Evolutionary conservation across 2,113 vertebrate genomes (phyloP).

Genomic region (Mustela nigripes): DNA sequence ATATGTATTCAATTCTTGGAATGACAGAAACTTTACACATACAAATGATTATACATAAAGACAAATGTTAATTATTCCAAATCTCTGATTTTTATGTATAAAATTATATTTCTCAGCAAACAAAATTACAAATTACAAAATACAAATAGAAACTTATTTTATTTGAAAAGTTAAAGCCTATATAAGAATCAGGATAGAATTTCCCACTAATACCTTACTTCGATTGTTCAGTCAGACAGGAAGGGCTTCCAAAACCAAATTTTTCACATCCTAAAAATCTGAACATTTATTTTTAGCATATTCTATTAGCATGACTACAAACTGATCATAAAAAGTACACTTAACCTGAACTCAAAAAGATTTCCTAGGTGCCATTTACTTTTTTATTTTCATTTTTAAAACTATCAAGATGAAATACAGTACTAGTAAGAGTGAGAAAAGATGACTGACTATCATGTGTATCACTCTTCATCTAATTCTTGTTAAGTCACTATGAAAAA

Average conservation of each 20-base stretch:
- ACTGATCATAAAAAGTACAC: background rate
- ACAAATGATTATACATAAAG: background rate
- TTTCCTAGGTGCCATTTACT: background rate
- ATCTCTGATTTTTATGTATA: slow-evolving; percentile 36
- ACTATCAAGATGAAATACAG: slow-evolving; percentile 18
- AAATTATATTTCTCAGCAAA: slow-evolving; percentile 40
- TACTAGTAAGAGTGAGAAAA: background rate
- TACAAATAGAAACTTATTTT: background rate
- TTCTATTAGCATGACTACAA: background rate
- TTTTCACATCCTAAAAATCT: slow-evolving; percentile 33
- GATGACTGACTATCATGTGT: background rate
- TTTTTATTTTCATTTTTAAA: slow-evolving; percentile 38
- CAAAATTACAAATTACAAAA: background rate
- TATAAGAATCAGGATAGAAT: background rate
- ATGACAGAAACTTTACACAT: slow-evolving; percentile 31
- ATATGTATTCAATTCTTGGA: background rate
- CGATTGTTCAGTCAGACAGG: background rate
- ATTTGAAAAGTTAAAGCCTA: slow-evolving; percentile 48
- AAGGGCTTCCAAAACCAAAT: slow-evolving; percentile 22
- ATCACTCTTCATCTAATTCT: background rate
- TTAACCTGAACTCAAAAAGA: slow-evolving; percentile 24
- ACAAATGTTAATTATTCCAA: background rate
- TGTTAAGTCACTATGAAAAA: slow-evolving; percentile 6
- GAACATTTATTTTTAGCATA: background rate
- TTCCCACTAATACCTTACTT: slow-evolving; percentile 19